phyloP scores from a whole-genome alignment of 2,888 invertebrate species.

The Aspidiotus destructor region DNA sequence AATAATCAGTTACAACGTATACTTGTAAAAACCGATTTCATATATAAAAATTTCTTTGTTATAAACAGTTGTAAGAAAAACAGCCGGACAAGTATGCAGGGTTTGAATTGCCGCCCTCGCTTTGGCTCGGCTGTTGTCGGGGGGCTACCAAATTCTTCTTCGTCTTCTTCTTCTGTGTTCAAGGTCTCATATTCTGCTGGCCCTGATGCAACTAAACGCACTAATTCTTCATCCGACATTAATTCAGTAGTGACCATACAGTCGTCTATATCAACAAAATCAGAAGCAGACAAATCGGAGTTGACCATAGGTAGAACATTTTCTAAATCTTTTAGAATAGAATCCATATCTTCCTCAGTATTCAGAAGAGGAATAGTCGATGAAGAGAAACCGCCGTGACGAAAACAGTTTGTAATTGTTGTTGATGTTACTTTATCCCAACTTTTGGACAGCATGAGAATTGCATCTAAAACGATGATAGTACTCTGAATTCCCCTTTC shows the following conservation, averaged over 20 bases:
- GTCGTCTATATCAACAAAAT: background rate
- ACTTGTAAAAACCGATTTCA: background rate
- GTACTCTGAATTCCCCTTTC: constrained; percentile 7
- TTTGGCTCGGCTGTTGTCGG: too few relatives aligned
- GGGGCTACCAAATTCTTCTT: too few relatives aligned
- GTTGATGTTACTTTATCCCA: constrained; percentile 38
- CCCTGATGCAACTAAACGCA: too few relatives aligned
- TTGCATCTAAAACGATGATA: constrained; percentile 38
- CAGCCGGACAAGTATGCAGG: background rate
- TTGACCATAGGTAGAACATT: background rate
- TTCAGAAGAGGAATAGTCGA: background rate
- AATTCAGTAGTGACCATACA: too few relatives aligned
- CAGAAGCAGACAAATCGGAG: background rate
- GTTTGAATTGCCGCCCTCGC: too few relatives aligned
- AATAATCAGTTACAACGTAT: constrained; percentile 4
- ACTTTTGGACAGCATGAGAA: constrained; percentile 39
- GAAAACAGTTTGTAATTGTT: constrained; percentile 38
- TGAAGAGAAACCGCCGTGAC: constrained; percentile 34
- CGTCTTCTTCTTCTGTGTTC: too few relatives aligned
- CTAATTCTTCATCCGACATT: background rate
- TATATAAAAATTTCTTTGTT: background rate
- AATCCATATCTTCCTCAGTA: background rate
- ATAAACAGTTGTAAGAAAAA: background rate
- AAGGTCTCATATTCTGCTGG: too few relatives aligned
- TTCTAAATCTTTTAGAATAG: too few relatives aligned